These are phyloP conservation scores for Megalonaias nervosa DNA, from an alignment of 1,140 invertebrate species.

Conservation along the genomic window DNA sequence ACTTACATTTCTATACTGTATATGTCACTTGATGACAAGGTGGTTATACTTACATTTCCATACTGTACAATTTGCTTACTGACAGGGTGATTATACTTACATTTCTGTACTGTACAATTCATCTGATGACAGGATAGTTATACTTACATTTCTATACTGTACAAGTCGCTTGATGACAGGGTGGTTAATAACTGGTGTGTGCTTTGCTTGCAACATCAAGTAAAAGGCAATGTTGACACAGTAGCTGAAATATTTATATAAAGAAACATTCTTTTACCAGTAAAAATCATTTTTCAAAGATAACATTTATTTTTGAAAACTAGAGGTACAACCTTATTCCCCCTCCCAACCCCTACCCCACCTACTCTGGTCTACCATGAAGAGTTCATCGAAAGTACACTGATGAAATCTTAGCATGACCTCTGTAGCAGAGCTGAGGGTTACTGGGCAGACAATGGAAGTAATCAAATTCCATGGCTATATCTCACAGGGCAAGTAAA, in stretches of 20 bases:
- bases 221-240: constrained; percentile 90
- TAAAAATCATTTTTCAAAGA: neutral
- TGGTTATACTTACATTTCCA: neutral
- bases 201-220: constrained; percentile 83
- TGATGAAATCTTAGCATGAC: no score
- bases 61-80: no score
- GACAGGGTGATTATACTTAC: constrained; percentile 50
- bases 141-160: constrained; percentile 78
- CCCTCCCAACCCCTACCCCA: neutral
- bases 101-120: constrained; percentile 83
- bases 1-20: no score
- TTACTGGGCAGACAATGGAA: no score
- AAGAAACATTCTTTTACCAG: neutral
- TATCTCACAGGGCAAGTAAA: no score
- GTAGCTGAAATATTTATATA: constrained; percentile 75
- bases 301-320: neutral
- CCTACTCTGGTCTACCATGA: neutral
- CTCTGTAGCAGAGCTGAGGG: no score
- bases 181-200: constrained; percentile 81
- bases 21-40: no score
- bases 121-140: constrained; percentile 77
- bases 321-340: neutral
- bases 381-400: neutral
- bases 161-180: constrained; percentile 88
- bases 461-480: no score